A percentile compares a stretch with the other conserved stretches of the same genome.
Evolutionary conservation across 2,888 invertebrate species (phyloP).

Genomic region (Trichacis sp.): DNA sequence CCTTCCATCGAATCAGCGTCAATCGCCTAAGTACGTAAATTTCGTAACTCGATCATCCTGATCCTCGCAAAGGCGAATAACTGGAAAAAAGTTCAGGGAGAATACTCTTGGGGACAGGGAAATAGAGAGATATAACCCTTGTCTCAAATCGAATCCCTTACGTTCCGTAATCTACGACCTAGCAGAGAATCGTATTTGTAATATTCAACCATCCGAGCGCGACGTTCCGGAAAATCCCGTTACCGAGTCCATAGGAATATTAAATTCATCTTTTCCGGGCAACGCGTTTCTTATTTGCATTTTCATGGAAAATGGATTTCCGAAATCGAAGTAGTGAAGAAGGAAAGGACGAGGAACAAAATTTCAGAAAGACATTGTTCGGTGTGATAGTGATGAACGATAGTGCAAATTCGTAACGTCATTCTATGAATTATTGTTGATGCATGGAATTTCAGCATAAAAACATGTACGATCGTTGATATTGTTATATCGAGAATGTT

Average conservation of each 20-base stretch:
- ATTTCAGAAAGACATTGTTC: too few species aligned
- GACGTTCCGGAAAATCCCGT: constrained; percentile 63
- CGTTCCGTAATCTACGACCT: constrained; percentile 32
- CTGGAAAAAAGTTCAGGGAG: constrained; percentile 39
- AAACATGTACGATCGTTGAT: too few species aligned
- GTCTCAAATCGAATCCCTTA: constrained; percentile 26
- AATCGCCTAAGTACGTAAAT: constrained; percentile 32
- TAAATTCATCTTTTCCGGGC: constrained; percentile 56
- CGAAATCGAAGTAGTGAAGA: too few species aligned
- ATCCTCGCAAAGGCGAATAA: constrained; percentile 33
- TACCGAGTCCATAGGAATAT: constrained; percentile 60
- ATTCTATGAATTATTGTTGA: too few species aligned
- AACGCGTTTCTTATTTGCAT: neutral
- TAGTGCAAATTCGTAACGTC: too few species aligned
- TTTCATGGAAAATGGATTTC: neutral
- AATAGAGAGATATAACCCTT: constrained; percentile 14
- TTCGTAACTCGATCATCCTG: constrained; percentile 38
- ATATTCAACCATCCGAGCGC: constrained; percentile 35
- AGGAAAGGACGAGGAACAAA: too few species aligned
- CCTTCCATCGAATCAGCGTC: constrained; percentile 31
- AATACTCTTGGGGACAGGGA: constrained; percentile 27
- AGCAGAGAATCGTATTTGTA: constrained; percentile 39
- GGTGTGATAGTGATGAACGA: too few species aligned
- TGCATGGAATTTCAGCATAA: too few species aligned
- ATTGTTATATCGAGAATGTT: too few species aligned